Evolutionary conservation across 2,113 vertebrate genomes (phyloP).

Genomic region (Ameiurus melas): DNA sequence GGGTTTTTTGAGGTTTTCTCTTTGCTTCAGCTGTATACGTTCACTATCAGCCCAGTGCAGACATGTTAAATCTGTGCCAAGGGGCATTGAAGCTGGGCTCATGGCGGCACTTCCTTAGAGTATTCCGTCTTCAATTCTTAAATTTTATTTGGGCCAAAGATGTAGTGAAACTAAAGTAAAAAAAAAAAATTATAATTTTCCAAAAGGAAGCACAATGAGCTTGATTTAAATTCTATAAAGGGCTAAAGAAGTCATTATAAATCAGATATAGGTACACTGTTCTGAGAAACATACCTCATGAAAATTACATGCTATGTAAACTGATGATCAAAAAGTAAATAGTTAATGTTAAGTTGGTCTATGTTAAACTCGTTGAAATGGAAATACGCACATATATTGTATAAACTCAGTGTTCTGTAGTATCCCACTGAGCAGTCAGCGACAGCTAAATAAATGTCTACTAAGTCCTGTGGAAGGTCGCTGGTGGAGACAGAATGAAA

Average conservation of each 20-base stretch:
- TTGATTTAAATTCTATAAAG: background rate
- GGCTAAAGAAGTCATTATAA: background rate
- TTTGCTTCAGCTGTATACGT: slow-evolving; percentile 1
- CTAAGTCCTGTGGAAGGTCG: background rate
- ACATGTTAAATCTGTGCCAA: background rate
- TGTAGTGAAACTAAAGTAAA: background rate
- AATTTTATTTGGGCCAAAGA: background rate
- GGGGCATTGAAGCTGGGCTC: background rate
- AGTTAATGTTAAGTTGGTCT: background rate
- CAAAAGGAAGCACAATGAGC: background rate
- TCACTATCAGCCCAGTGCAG: slow-evolving; percentile 11
- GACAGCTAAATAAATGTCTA: no score
- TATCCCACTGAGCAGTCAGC: background rate
- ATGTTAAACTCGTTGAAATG: background rate
- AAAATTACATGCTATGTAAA: no score
- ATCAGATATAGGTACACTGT: no score
- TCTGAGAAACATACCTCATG: background rate
- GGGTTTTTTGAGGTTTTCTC: background rate
- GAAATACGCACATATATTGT: no score
- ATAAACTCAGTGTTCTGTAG: background rate
- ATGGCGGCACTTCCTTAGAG: background rate
- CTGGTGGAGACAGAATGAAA: background rate
- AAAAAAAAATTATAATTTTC: background rate
- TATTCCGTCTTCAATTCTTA: background rate
- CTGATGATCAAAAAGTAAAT: no score